Evolutionary conservation across 2,888 invertebrate genomes (phyloP), one percentile per base, ranked within the genome.

Genomic region (Drosophila testacea): DNA sequence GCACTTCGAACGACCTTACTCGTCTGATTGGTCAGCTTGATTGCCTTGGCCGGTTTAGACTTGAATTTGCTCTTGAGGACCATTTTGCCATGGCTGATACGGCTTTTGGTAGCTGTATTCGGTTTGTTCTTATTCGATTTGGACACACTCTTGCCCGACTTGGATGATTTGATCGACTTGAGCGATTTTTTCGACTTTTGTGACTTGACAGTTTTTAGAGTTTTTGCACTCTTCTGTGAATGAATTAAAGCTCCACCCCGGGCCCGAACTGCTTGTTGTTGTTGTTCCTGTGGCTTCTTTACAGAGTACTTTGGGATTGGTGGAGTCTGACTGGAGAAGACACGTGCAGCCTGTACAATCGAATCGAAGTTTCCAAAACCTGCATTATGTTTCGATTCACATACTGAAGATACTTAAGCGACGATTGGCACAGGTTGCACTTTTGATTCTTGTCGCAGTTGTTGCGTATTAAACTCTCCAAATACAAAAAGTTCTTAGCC

Each of bases 401-500:
- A 61, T 80, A 82, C 56, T 90, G 81, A 51, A 91, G 69, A 63
- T 91, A 91, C 66, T 88, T 83, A 2, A 91, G 80, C 4, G 90
- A 79, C 22, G 91, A 88, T 55, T 76, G 69, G 62, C 91, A 91
- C 42, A 89, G 70, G 30, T 36, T 76, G 70, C 91, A 91, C 54
- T 83, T 77, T 0, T 76, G 59, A 4, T 73, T 68, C 42, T 73
- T 65, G 7, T 79, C 79, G 30, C 69, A 73, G 47, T 90, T 90
- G 56, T 85, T 76, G 4, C 90, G 90, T 44, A 91, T 83, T 10
- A 90, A 73, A 28, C 88, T 90, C 60, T 91, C 91, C 67, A 91
- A 64, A 46, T 90, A 89, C 0, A 91, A 66, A 30, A 91, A 91
- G 61, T 90, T 90, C 64, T 91, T 91, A n/a, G 91, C 91, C 91